Conservation (phyloP, 2,113 vertebrate genomes). For the Chaenogobius annularis region DNA sequence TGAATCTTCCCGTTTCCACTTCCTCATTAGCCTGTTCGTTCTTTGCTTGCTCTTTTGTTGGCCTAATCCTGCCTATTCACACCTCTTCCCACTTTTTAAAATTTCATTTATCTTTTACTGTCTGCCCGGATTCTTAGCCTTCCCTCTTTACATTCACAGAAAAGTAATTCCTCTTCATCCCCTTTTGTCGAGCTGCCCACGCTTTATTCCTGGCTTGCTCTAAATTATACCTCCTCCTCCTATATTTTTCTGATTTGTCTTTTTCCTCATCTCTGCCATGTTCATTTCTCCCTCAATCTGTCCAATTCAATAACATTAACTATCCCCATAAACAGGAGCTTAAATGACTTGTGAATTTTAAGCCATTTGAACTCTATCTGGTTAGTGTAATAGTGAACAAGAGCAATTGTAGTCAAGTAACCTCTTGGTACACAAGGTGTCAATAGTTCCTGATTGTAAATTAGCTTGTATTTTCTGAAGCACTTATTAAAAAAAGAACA, state of each 20-base stretch:
- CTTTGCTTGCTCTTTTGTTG: conserved; percentile 2
- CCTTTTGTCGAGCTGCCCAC: not conserved
- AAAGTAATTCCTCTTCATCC: conserved; percentile 3
- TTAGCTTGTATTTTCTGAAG: not conserved
- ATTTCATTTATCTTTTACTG: conserved; percentile 8
- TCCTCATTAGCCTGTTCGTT: not conserved
- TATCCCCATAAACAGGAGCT: too few relatives aligned
- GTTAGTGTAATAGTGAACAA: not conserved
- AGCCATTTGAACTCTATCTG: not conserved
- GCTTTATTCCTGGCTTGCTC: not conserved
- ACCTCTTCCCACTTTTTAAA: not conserved
- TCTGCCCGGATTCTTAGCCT: not conserved
- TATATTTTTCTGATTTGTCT: not conserved
- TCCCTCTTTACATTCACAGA: not conserved
- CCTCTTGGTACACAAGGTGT: not conserved
- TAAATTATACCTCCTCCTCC: not conserved
- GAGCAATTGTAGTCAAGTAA: not conserved
- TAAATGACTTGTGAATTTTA: not conserved
- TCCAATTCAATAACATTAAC: conserved; percentile 24
- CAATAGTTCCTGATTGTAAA: not conserved
- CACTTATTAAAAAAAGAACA: not conserved
- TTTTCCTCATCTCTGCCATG: conserved; percentile 12
- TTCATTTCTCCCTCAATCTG: conserved; percentile 14
- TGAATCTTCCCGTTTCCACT: not conserved
- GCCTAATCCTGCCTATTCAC: conserved; percentile 6